phyloP scores from a whole-genome alignment of 2,797 vertebrate genomes.

The Acipenser oxyrinchus region DNA sequence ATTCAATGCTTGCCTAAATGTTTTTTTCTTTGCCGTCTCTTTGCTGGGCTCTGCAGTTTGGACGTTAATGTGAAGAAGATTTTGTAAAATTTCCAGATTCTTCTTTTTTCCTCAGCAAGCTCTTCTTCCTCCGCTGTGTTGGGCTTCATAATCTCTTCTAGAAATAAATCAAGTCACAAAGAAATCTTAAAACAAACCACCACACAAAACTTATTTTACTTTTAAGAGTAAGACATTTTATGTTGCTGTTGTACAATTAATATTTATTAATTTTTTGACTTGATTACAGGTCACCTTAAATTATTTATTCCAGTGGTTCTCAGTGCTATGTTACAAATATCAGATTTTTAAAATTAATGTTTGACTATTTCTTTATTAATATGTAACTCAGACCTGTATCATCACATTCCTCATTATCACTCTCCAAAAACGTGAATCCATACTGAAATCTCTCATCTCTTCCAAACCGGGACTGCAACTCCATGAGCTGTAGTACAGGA shows the following conservation, averaged over 20 bases:
- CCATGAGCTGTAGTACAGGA: constrained; percentile 84
- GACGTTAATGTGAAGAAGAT: constrained; percentile 56
- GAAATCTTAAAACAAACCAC: neutral
- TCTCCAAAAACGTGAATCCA: constrained; percentile 87
- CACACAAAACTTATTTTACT: neutral
- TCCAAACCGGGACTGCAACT: constrained; percentile 78
- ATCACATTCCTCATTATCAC: constrained; percentile 50
- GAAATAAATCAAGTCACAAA: constrained; percentile 13
- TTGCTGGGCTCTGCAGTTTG: constrained; percentile 44
- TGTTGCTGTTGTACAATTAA: too few species aligned
- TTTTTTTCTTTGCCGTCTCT: constrained; percentile 51
- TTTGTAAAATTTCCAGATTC: constrained; percentile 73
- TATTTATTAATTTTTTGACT: too few species aligned
- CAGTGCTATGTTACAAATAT: too few species aligned
- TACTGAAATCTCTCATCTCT: constrained; percentile 80
- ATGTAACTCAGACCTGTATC: constrained; percentile 43
- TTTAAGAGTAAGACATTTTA: too few species aligned
- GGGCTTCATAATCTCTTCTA: constrained; percentile 33
- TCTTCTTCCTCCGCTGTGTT: constrained; percentile 51
- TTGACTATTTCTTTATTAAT: neutral
- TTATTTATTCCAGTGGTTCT: too few species aligned
- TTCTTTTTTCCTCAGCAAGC: constrained; percentile 77
- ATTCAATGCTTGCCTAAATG: constrained; percentile 68
- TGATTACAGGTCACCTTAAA: too few species aligned
- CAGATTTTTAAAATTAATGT: too few species aligned